Base-by-base conservation (phyloP, 2,113 vertebrate species). In the Pipa parva region DNA sequence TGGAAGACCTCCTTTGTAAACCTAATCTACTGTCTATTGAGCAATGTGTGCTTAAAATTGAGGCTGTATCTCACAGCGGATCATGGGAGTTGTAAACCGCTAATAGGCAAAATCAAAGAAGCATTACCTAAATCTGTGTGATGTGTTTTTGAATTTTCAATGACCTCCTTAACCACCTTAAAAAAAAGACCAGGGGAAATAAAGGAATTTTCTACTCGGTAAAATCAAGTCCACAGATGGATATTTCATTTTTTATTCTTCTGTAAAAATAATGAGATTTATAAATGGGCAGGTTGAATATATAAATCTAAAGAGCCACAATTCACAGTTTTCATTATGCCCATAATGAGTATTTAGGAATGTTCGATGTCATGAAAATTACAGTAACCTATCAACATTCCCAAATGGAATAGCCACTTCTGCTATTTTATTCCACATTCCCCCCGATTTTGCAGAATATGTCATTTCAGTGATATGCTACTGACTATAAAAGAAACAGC, bases 401-500 rank as follows among this genome's bases (percentile, higher is more conserved):
- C 8, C 9, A 3, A 17, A 72, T 39, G 68, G 57, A 81, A 80
- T 76, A 29, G 27, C 65, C 63, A 74, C 70, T 64, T 73, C n/a
- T 71, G 21, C 59, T 80, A 59, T 76, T 79, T 73, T 67, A 26
- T 78, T 83, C 84, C 75, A 42, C 69, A 78, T 81, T 81, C 66
- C 63, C 75, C 63, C 75, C 82, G 63, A 77, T 83, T 83, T 83
- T 86, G 76, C 75, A 8, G 72, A 83, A 81, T 80, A 82, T 83
- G 80, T 83, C 79, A 78, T 86, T 85, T 82, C 82, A 72, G 79
- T 77, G 73, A 82, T 81, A 82, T 83, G 80, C 86, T 85, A 84
- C 77, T 83, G 83, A 83, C 80, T 88, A 84, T 90, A 89, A 89
- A 88, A 80, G 80, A 87, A 88, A 88, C 85, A 87, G 83, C 81